Percentiles rank a stretch among this genome's conserved stretches.
These are phyloP conservation scores for Odontocerum albicorne DNA, from an alignment of 2,888 invertebrate genomes.

Conservation along the genomic window DNA sequence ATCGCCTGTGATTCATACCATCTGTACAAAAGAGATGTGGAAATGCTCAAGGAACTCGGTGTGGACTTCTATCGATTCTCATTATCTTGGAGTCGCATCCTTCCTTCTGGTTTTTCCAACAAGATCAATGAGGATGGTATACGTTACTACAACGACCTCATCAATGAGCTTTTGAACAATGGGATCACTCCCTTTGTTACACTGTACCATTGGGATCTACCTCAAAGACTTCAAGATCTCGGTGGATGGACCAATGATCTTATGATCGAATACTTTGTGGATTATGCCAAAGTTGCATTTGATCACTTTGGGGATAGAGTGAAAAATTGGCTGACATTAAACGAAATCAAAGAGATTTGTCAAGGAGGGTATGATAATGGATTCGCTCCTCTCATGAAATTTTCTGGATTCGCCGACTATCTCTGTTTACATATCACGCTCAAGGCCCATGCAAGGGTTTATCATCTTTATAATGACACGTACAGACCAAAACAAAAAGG, in stretches of 20 bases:
- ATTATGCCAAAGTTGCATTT: slow-evolving; percentile 60
- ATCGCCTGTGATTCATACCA: slow-evolving; percentile 69
- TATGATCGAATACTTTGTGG: slow-evolving; percentile 61
- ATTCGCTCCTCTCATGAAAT: slow-evolving; percentile 53
- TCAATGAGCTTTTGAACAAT: slow-evolving; percentile 56
- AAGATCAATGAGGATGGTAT: slow-evolving; percentile 46
- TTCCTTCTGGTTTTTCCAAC: slow-evolving; percentile 58
- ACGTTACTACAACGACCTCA: slow-evolving; percentile 62
- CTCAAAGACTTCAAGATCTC: slow-evolving; percentile 61
- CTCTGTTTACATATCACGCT: slow-evolving; percentile 64
- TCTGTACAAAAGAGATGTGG: slow-evolving; percentile 61
- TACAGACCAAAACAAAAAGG: slow-evolving; percentile 46
- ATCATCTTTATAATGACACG: slow-evolving; percentile 57
- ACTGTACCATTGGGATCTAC: slow-evolving; percentile 69
- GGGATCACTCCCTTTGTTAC: slow-evolving; percentile 63
- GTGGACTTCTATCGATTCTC: slow-evolving; percentile 63
- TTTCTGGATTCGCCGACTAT: slow-evolving; percentile 62
- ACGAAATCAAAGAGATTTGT: slow-evolving; percentile 61
- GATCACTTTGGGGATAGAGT: slow-evolving; percentile 54
- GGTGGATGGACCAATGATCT: slow-evolving; percentile 68
- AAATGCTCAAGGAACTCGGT: slow-evolving; percentile 57
- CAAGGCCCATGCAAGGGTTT: slow-evolving; percentile 65
- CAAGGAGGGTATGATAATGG: slow-evolving; percentile 54
- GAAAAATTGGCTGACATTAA: slow-evolving; percentile 63
- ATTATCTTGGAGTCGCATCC: slow-evolving; percentile 67